Base-by-base conservation (phyloP, 2,113 vertebrate genomes). In the Lophura nycthemera region DNA sequence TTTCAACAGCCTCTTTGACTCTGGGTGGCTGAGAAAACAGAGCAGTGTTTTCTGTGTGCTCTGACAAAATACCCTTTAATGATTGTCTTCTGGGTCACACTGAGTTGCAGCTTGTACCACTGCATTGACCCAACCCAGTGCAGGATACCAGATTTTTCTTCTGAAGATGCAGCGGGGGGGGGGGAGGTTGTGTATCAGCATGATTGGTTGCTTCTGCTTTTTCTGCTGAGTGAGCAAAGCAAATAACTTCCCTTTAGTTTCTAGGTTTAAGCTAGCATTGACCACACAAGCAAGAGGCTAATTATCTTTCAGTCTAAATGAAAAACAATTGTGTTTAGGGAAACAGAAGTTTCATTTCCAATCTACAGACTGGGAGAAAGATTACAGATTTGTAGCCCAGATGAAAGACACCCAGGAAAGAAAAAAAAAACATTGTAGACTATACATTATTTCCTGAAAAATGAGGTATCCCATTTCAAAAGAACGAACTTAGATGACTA, bases 21-120 rank as follows among this genome's bases (percentile, higher is more conserved):
- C 71, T 89, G 91, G 85, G 94, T 87, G 93, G 96, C 92, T 93
- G 77, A 92, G 84, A 95, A 87, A 88, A 92, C 13, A 93, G 36
- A 79, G 60, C 3, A 1, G 9, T 20, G 10, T 77, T 91, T 80
- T 86, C 56, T 86, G 42, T 7, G 54, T n/a, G 25, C 70, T 56
- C 64, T 1, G 6, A 80, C 52, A 89, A 91, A 93, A 86, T 29
- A 83, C 12, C 15, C 82, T 93, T 92, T 77, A 94, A 40, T 47
- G 22, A 59, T 76, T 66, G 92, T 73, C 54, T 83, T 32, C 25
- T 80, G 60, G 61, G 76, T 86, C 64, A 63, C 24, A 21, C 3
- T 38, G 57, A 50, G 67, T 74, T 86, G 15, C 64, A 59, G 45
- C 34, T 40, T n/a, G 43, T 45, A 40, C 18, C 2, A 1, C 6